phyloP scores from a whole-genome alignment of 30 jellyfish, hydroid and myxozoan genomes.

The Nemopilema nomurai region DNA sequence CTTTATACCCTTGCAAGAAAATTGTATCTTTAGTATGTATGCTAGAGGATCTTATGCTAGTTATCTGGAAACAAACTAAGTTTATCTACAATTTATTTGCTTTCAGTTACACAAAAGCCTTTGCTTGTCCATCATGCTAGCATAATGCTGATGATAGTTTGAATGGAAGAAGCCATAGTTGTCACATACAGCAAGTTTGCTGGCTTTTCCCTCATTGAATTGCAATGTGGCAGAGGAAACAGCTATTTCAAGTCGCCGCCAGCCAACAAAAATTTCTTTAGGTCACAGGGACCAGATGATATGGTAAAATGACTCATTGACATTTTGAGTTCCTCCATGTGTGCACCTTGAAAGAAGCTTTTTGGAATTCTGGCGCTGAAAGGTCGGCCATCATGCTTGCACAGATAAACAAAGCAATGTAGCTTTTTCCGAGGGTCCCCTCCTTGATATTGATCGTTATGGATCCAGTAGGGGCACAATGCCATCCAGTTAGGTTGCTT shows the following conservation, averaged over 20 bases:
- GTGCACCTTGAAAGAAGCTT: constrained; percentile 21
- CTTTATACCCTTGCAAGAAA: background rate
- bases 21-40: background rate
- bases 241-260: constrained; percentile 10
- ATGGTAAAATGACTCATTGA: constrained; percentile 17
- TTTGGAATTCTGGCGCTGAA: background rate
- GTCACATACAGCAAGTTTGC: background rate
- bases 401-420: too few species aligned
- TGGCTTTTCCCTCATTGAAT: background rate
- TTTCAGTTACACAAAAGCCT: background rate
- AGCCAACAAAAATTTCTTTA: constrained; percentile 18
- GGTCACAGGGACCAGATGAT: constrained; percentile 23
- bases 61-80: background rate
- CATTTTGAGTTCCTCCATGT: constrained; percentile 13
- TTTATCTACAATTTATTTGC: background rate
- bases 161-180: constrained; percentile 37
- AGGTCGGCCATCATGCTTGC: too few species aligned
- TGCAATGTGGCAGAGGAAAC: background rate
- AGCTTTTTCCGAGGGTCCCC: too few species aligned
- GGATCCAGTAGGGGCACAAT: constrained; percentile 52
- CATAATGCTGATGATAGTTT: background rate
- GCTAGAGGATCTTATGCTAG: background rate
- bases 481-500: constrained; percentile 49
- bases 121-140: background rate
- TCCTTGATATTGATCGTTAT: too few species aligned